phyloP scores from a whole-genome alignment of 1,140 invertebrate genomes.

The Varroa destructor region DNA sequence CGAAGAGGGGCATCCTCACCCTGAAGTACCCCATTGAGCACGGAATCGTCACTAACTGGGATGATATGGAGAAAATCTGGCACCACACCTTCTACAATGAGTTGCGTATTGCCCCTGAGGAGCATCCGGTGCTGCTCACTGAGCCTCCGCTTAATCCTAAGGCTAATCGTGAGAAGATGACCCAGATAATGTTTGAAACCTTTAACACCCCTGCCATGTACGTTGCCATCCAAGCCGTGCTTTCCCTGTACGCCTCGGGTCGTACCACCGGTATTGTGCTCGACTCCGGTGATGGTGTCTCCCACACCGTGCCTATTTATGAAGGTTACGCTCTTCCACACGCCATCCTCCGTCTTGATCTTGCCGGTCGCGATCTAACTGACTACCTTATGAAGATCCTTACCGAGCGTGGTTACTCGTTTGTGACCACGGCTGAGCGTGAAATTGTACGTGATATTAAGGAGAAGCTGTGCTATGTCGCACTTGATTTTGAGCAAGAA shows the following conservation, averaged over 20 bases:
- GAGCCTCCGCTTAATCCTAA: conserved; percentile 79
- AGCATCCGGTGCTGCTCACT: conserved; percentile 77
- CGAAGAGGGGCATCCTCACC: conserved; percentile 59
- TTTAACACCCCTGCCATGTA: conserved; percentile 54
- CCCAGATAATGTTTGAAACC: conserved; percentile 80
- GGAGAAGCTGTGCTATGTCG: conserved; percentile 39
- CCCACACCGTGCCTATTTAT: conserved; percentile 49
- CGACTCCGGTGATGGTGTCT: conserved; percentile 48
- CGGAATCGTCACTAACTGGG: conserved; percentile 50
- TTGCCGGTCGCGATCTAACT: conserved; percentile 49
- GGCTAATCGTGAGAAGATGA: conserved; percentile 76
- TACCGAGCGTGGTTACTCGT: conserved; percentile 48
- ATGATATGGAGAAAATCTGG: conserved; percentile 52
- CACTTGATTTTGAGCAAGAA: conserved; percentile 41
- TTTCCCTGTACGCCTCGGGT: conserved; percentile 46
- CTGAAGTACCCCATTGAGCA: conserved; percentile 52
- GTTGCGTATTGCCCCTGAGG: conserved; percentile 83
- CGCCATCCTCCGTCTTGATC: conserved; percentile 47
- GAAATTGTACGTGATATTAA: conserved; percentile 48
- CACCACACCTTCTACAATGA: conserved; percentile 59
- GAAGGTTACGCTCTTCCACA: conserved; percentile 50
- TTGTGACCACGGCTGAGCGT: conserved; percentile 45
- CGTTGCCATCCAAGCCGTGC: conserved; percentile 45
- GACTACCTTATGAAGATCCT: conserved; percentile 47
- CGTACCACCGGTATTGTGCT: conserved; percentile 48